Evolutionary conservation across 2,113 vertebrate genomes (phyloP).

Genomic region (Geococcyx californianus): DNA sequence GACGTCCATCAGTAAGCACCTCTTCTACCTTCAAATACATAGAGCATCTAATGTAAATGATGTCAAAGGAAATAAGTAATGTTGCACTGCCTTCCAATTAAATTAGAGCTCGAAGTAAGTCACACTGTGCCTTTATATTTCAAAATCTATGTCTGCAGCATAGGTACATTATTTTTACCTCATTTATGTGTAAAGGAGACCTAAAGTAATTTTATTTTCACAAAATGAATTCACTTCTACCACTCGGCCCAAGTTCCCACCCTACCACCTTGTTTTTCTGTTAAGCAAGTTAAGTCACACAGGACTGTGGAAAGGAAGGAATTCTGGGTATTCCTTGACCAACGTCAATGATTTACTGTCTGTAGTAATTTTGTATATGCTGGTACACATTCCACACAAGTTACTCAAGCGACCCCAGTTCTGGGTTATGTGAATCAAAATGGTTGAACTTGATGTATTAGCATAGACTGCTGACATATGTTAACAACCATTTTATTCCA

Average conservation of each 20-base stretch:
- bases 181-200: neutral
- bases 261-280: neutral
- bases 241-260: neutral
- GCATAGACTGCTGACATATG: neutral
- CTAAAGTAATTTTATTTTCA: neutral
- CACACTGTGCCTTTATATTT: neutral
- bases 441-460: neutral
- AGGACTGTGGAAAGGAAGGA: neutral
- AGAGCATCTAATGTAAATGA: neutral
- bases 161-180: neutral
- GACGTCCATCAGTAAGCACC: slow-evolving; percentile 28
- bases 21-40: slow-evolving; percentile 60
- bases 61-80: neutral
- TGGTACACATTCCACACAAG: neutral
- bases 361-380: neutral
- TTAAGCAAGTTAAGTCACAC: neutral
- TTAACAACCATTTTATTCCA: neutral
- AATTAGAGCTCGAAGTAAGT: neutral
- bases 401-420: neutral
- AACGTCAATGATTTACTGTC: neutral
- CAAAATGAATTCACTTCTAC: neutral
- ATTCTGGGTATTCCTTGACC: neutral
- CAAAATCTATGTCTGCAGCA: neutral
- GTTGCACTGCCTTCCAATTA: neutral
- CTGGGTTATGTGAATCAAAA: neutral